Percentiles rank a stretch among this genome's conserved stretches.
phyloP scores from a whole-genome alignment of 30 jellyfish, hydroid and myxozoan species.

The Chironex yamaguchii region DNA sequence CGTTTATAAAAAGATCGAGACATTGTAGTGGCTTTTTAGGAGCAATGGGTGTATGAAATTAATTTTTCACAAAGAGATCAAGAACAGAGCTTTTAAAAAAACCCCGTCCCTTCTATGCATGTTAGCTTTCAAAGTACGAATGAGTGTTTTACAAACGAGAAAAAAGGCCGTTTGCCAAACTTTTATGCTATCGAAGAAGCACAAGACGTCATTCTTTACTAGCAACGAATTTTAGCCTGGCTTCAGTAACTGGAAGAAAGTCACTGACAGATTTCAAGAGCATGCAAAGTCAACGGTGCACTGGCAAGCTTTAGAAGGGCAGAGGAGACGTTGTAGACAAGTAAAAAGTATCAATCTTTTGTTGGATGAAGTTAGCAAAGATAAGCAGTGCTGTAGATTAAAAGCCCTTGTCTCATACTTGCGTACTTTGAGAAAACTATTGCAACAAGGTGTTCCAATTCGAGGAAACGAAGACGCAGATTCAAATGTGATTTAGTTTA shows the following conservation, averaged over 20 bases:
- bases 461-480: constrained; percentile 15
- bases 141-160: too few relatives aligned
- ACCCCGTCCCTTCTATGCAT: too few relatives aligned
- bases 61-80: too few relatives aligned
- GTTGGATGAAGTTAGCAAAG: constrained; percentile 13
- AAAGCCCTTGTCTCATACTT: constrained; percentile 10
- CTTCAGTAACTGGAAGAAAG: constrained; percentile 19
- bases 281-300: constrained; percentile 4
- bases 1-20: too few relatives aligned
- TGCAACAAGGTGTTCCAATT: constrained; percentile 7
- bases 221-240: too few relatives aligned
- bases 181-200: constrained; percentile 3
- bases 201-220: constrained; percentile 13
- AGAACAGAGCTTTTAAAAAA: too few relatives aligned
- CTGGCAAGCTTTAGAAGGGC: constrained; percentile 17
- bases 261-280: constrained; percentile 17
- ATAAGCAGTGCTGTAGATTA: constrained; percentile 13
- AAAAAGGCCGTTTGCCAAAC: constrained; percentile 6
- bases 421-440: constrained; percentile 9
- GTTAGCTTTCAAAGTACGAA: too few relatives aligned
- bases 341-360: background rate
- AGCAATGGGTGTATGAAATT: too few relatives aligned
- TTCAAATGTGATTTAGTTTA: constrained; percentile 23
- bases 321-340: constrained; percentile 14
- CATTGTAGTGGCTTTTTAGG: too few relatives aligned